A percentile compares a stretch with the other conserved stretches of the same genome.
Conservation (phyloP, 1,140 invertebrate genomes). For the Phthorimaea operculella region DNA sequence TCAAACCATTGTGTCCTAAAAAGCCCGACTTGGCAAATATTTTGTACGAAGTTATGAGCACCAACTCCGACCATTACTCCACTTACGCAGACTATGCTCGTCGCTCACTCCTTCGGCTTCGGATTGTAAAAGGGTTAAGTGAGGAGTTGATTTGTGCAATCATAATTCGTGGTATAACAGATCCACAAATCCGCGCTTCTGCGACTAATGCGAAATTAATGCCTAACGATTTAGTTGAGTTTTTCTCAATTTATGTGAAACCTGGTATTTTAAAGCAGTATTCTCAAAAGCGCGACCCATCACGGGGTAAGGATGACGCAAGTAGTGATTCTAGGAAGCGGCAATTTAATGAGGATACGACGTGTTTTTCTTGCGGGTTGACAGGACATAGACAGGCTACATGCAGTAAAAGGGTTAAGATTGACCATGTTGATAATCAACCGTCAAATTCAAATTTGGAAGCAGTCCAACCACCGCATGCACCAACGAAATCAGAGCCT, state of each 20-base stretch:
- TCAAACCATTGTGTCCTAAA: conserved; percentile 10
- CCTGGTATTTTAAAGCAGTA: not conserved
- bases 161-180: conserved; percentile 6
- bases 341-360: conserved; percentile 6
- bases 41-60: conserved; percentile 2
- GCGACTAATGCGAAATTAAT: conserved; percentile 1
- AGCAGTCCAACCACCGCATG: not conserved
- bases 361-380: conserved; percentile 6
- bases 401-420: conserved; percentile 2
- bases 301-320: too few relatives aligned
- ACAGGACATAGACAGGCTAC: conserved; percentile 1
- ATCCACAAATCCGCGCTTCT: not conserved
- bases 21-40: conserved; percentile 8
- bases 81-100: conserved; percentile 13
- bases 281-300: too few relatives aligned
- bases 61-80: conserved; percentile 5
- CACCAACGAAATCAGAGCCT: conserved; percentile 3
- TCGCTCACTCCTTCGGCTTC: conserved; percentile 3
- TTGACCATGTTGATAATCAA: too few relatives aligned
- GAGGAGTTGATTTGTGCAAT: conserved; percentile 6
- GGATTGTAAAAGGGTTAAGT: conserved; percentile 8
- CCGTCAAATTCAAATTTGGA: not conserved
- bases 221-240: conserved; percentile 5
- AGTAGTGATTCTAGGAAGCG: too few relatives aligned
- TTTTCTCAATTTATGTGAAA: conserved; percentile 8